Conservation (phyloP, 2,888 invertebrate genomes). For the Pecten maximus region DNA sequence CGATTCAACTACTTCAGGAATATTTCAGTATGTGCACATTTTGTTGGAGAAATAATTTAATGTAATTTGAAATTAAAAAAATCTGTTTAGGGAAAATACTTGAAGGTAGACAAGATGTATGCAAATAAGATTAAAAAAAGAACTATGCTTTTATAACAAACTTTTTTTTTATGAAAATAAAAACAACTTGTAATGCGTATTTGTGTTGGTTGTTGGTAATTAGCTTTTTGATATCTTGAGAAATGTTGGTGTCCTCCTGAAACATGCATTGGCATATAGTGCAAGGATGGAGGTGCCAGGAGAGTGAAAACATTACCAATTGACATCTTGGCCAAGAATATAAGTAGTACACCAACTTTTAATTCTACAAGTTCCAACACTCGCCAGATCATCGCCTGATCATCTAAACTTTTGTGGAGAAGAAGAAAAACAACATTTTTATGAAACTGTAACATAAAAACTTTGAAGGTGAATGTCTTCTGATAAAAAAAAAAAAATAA, state of each 20-base stretch:
- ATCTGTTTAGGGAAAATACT: not conserved
- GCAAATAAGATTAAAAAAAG: not conserved
- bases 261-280: not conserved
- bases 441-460: no score
- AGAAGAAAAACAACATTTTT: no score
- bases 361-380: no score
- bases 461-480: no score
- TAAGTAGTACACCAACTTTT: no score
- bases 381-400: no score
- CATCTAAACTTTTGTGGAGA: no score
- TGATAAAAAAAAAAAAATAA: no score
- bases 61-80: not conserved
- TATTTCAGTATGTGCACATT: not conserved
- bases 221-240: not conserved
- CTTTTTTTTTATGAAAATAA: not conserved
- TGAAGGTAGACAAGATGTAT: not conserved
- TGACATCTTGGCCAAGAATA: no score
- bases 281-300: not conserved
- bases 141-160: constrained; percentile 16
- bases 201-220: not conserved
- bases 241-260: not conserved
- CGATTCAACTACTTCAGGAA: not conserved
- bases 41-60: not conserved
- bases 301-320: no score
- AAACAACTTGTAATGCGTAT: not conserved